Conservation (phyloP, 2,797 vertebrate species). For the Morelia viridis region DNA sequence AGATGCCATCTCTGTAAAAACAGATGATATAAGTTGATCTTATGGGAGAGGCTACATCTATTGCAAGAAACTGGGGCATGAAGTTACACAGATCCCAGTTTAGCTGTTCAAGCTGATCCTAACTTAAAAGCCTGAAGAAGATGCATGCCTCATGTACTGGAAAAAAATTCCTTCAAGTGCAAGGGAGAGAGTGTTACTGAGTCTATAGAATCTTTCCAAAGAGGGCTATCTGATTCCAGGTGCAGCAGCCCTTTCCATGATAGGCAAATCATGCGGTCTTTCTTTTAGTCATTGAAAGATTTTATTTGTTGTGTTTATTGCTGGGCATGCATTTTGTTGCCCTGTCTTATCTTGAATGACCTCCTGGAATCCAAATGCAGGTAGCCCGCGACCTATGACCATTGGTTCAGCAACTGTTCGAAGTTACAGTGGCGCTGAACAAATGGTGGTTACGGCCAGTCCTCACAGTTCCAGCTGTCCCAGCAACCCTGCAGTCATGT, state of each 20-base stretch:
- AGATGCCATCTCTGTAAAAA: background rate
- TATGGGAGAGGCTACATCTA: background rate
- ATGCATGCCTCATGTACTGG: background rate
- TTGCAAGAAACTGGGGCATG: background rate
- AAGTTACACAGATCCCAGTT: background rate
- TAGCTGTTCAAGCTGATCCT: background rate
- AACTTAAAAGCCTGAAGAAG: background rate
- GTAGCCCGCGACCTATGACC: background rate
- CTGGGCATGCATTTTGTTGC: background rate
- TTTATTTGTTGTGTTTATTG: background rate
- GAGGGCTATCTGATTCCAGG: background rate
- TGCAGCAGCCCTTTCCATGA: too few relatives aligned
- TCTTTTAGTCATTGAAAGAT: background rate
- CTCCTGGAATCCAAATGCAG: background rate
- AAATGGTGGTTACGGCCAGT: background rate
- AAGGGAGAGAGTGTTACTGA: background rate
- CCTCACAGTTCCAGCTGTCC: background rate
- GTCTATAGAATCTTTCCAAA: background rate
- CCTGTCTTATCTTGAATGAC: too few relatives aligned
- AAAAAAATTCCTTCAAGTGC: background rate
- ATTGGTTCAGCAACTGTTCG: background rate
- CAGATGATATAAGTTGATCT: background rate
- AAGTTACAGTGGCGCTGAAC: background rate
- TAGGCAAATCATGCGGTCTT: background rate
- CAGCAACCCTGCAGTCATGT: background rate